Conservation (phyloP, 2,888 invertebrate species). For the Eledone cirrhosa region DNA sequence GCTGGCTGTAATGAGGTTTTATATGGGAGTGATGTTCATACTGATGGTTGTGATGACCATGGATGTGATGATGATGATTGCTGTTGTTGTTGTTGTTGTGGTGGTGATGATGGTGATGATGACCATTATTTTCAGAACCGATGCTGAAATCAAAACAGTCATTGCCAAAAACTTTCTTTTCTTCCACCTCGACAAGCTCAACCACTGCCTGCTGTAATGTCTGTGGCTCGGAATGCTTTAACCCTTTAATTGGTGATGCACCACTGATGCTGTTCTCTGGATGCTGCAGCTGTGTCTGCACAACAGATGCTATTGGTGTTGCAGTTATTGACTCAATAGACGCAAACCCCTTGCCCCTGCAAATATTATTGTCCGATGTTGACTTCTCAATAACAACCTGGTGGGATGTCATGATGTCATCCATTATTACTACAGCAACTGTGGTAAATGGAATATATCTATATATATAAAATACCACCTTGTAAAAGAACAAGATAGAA, state of each 20-base stretch:
- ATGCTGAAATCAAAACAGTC: conserved; percentile 4
- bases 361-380: no score
- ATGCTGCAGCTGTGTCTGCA: no score
- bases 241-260: background rate
- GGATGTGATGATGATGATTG: background rate
- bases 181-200: conserved; percentile 24
- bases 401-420: no score
- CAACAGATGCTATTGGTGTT: no score
- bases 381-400: no score
- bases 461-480: no score
- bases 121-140: background rate
- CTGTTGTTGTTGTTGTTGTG: background rate
- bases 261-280: no score
- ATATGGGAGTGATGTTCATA: background rate
- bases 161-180: conserved; percentile 25
- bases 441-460: no score
- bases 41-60: background rate
- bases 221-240: background rate
- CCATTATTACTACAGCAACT: no score
- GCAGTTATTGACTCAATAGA: no score
- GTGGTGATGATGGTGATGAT: background rate
- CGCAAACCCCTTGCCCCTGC: no score
- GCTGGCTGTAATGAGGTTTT: background rate
- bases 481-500: no score
- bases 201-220: conserved; percentile 14